Evolutionary conservation across 2,113 vertebrate species (phyloP), one percentile per base, ranked within the genome.

Genomic region (Edolisoma coerulescens): DNA sequence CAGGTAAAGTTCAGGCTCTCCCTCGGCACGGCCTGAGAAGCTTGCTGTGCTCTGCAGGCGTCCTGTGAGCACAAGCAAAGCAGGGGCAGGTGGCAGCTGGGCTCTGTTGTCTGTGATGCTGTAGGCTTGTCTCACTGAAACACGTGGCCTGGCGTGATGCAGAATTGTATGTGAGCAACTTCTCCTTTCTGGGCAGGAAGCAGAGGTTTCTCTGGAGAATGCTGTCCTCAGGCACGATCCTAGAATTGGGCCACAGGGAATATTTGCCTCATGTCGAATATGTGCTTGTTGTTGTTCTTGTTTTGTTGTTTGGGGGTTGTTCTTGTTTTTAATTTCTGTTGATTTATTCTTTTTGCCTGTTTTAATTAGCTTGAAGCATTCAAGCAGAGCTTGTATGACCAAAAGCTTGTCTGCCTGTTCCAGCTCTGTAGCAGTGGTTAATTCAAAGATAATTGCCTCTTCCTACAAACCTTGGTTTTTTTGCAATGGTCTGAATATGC

Each of bases 1-100:
- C 99, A 99, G 99, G 99, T 99, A 97, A 87, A 11, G 68, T 80
- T 82, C 42, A 26, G 7, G 27, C 30, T 88, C 27, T 52, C 9
- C 27, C n/a, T 50, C 39, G 27, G 61, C 17, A 8, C 0, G 0
- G 53, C 1, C 0, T 61, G 69, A 88, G 32, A 69, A 71, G n/a
- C 65, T 78, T 0, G 0, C 75, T 81, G n/a, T 68, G 10, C 26
- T 60, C 8, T 28, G 4, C 2, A 2, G 32, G 28, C 49, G 57
- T 90, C 35, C 41, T 33, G 60, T 49, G 87, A 79, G 26, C 2
- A 1, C 11, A 30, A 65, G 67, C 53, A 37, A 68, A 39, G 23
- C 0, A 0, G 37, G 53, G 28, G 14, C 8, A 4, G 22, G 59
- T 47, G 69, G 52, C 76, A 53, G 33, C 67, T 67, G 56, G 35